A percentile compares a stretch with the other conserved stretches of the same genome.
Conservation (phyloP, 2,797 vertebrate genomes). For the Pangasius sanitwongsei region DNA sequence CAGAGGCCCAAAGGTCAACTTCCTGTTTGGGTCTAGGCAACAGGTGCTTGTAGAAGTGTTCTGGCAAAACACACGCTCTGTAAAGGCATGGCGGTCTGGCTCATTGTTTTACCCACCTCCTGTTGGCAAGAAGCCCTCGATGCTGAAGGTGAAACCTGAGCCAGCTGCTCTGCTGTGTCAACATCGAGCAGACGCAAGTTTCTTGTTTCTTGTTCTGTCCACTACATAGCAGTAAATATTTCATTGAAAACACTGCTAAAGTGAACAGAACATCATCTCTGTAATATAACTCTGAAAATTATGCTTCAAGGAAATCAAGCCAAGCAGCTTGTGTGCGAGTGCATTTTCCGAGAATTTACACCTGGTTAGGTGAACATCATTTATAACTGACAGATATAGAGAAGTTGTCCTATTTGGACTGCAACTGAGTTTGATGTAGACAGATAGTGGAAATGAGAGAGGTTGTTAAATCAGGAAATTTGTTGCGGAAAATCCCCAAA, state of each 20-base stretch:
- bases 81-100: slow-evolving; percentile 20
- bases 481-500: neutral
- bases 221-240: neutral
- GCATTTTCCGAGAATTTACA: neutral
- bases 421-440: neutral
- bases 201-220: neutral
- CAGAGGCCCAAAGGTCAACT: slow-evolving; percentile 49
- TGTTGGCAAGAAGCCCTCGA: slow-evolving; percentile 56
- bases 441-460: neutral
- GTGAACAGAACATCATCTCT: neutral
- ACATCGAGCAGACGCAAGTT: neutral
- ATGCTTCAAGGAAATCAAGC: neutral
- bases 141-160: slow-evolving; percentile 22
- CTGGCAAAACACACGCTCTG: slow-evolving; percentile 13
- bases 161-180: slow-evolving; percentile 22
- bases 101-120: slow-evolving; percentile 51
- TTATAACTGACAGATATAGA: neutral
- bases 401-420: neutral
- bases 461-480: no score
- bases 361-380: neutral
- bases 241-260: neutral
- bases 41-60: slow-evolving; percentile 43
- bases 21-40: slow-evolving; percentile 51
- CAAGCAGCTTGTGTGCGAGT: neutral
- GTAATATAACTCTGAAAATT: neutral